Percentiles rank a stretch among this genome's conserved stretches.
phyloP scores from a whole-genome alignment of 2,888 invertebrate genomes.

The Celastrina argiolus region DNA sequence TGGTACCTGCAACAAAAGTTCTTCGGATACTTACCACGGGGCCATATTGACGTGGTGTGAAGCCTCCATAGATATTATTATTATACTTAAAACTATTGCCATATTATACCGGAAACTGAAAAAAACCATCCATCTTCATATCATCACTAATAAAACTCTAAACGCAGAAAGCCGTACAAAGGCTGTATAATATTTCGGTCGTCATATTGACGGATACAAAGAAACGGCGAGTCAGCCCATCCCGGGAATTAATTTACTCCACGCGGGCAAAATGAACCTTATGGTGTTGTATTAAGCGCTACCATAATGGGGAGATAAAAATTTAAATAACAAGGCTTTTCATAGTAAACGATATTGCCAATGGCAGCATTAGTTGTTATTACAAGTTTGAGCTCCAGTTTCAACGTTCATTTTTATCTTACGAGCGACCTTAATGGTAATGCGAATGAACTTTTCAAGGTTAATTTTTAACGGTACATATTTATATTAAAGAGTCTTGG shows the following conservation, averaged over 20 bases:
- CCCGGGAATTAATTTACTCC: background rate
- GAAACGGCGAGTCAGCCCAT: background rate
- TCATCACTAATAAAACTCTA: background rate
- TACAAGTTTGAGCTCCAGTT: background rate
- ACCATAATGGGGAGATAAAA: background rate
- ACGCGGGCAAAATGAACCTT: background rate
- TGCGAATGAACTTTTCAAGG: background rate
- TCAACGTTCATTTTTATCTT: background rate
- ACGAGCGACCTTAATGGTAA: background rate
- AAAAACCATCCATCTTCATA: too few relatives aligned
- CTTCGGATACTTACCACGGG: too few relatives aligned
- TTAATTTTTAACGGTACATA: background rate
- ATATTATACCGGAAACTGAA: too few relatives aligned
- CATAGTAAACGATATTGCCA: conserved; percentile 8
- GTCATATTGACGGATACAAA: background rate
- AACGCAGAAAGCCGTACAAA: background rate
- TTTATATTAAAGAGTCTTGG: too few relatives aligned
- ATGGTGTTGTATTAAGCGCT: background rate
- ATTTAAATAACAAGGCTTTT: background rate
- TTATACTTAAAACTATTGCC: too few relatives aligned
- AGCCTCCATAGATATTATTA: too few relatives aligned
- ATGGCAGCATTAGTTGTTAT: background rate
- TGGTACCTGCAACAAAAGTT: too few relatives aligned
- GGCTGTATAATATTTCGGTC: background rate
- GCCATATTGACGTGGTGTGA: too few relatives aligned